Percentiles rank a stretch among this genome's conserved stretches.
Conservation (phyloP, 2,888 invertebrate species). For the Labia minor region DNA sequence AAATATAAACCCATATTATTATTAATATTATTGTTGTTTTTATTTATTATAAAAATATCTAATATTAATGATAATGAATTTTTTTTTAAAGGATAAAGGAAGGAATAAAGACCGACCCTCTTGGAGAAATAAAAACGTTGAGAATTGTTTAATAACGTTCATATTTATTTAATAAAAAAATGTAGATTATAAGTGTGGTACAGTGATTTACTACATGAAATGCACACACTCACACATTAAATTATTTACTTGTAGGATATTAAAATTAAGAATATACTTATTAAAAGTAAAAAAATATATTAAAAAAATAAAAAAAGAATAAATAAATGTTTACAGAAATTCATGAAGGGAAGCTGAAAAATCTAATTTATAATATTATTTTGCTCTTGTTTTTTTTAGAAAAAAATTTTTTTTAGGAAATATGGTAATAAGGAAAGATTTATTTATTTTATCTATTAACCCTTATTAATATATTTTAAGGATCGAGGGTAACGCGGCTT, state of each 20-base stretch:
- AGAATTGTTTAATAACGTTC: not conserved
- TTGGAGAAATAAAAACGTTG: constrained; percentile 1
- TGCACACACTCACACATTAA: not conserved
- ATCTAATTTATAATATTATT: too few relatives aligned
- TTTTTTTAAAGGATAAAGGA: not conserved
- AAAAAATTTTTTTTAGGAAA: constrained; percentile 21
- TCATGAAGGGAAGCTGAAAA: too few relatives aligned
- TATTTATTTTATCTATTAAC: constrained; percentile 15
- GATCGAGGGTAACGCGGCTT: constrained; percentile 17
- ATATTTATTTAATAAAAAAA: not conserved
- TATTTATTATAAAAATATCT: not conserved
- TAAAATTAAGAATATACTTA: not conserved
- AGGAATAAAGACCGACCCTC: not conserved
- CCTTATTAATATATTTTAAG: not conserved
- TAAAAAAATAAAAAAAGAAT: not conserved
- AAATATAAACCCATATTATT: too few relatives aligned
- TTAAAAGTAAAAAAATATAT: not conserved
- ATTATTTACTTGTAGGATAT: not conserved
- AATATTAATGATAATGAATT: not conserved
- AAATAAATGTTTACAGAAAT: too few relatives aligned
- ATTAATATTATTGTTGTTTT: too few relatives aligned
- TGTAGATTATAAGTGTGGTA: not conserved
- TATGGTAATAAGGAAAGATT: not conserved
- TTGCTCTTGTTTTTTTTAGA: constrained; percentile 19
- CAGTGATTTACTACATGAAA: constrained; percentile 4